phyloP scores from a whole-genome alignment of 2,113 vertebrate species.

The Cranoglanis bouderius region DNA sequence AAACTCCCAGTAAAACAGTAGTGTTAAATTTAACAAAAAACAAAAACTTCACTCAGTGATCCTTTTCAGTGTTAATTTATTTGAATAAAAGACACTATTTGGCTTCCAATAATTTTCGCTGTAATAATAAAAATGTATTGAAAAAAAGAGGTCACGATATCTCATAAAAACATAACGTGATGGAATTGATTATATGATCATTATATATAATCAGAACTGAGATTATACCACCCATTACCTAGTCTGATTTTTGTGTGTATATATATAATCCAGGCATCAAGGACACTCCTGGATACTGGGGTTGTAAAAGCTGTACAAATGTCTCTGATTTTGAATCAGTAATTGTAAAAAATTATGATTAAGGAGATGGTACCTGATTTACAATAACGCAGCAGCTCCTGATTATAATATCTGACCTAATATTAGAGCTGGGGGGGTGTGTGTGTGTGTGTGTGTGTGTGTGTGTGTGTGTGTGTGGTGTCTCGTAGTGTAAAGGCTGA shows the following conservation, averaged over 20 bases:
- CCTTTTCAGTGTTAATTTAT: too few species aligned
- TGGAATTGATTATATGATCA: too few species aligned
- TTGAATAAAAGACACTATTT: too few species aligned
- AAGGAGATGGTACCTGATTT: not conserved
- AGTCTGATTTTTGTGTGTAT: not conserved
- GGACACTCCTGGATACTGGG: not conserved
- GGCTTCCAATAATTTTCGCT: not conserved
- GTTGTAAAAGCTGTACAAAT: not conserved
- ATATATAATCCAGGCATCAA: not conserved
- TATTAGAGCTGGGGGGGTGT: not conserved
- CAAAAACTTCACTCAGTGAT: too few species aligned
- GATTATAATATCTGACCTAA: not conserved
- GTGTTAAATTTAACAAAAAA: too few species aligned
- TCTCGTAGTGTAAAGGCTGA: not conserved
- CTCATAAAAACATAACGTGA: too few species aligned
- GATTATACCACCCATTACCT: not conserved
- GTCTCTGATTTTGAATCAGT: not conserved
- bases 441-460: not conserved
- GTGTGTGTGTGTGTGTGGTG: not conserved
- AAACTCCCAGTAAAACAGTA: not conserved
- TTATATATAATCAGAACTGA: too few species aligned
- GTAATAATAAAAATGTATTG: not conserved
- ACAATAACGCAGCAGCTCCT: not conserved
- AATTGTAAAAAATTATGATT: not conserved
- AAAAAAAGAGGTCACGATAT: not conserved